Evolutionary conservation across 2,888 invertebrate species (phyloP).

Genomic region (Oscheius myriophilus): DNA sequence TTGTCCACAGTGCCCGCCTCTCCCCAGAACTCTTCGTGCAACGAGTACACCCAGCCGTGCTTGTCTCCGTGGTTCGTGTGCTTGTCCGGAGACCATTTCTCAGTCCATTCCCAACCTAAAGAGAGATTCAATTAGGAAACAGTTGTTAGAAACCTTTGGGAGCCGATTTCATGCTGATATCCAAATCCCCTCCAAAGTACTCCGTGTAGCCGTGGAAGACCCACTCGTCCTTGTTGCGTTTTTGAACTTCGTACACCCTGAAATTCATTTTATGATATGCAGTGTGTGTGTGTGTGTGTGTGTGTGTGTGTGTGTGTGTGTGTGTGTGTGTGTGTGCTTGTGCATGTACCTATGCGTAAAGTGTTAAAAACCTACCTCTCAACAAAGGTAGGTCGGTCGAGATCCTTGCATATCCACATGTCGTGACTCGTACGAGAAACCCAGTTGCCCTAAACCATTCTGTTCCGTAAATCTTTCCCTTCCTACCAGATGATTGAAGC

Average conservation of each 20-base stretch:
- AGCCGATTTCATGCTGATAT: constrained; percentile 26
- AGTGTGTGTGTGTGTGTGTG: too few species aligned
- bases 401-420: constrained; percentile 43
- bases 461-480: too few species aligned
- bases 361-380: constrained; percentile 24
- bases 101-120: constrained; percentile 53
- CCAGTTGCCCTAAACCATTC: constrained; percentile 40
- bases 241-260: constrained; percentile 40
- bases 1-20: constrained; percentile 34
- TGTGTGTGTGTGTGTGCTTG: too few species aligned
- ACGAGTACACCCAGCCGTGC: constrained; percentile 63
- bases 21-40: constrained; percentile 51
- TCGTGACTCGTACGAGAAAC: constrained; percentile 43
- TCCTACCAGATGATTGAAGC: constrained; percentile 11
- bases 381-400: constrained; percentile 35
- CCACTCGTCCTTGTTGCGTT: constrained; percentile 41
- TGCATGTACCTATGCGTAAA: constrained; percentile 1
- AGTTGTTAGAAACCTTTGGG: constrained; percentile 23
- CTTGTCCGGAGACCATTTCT: constrained; percentile 57
- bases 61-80: constrained; percentile 58
- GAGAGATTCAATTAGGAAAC: not conserved
- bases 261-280: not conserved
- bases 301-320: too few species aligned
- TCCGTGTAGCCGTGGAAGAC: constrained; percentile 42
- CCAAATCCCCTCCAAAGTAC: constrained; percentile 50